A percentile compares a stretch with the other conserved stretches of the same genome.
Evolutionary conservation across 2,888 invertebrate species (phyloP).

Genomic region (Tipula lateralis): DNA sequence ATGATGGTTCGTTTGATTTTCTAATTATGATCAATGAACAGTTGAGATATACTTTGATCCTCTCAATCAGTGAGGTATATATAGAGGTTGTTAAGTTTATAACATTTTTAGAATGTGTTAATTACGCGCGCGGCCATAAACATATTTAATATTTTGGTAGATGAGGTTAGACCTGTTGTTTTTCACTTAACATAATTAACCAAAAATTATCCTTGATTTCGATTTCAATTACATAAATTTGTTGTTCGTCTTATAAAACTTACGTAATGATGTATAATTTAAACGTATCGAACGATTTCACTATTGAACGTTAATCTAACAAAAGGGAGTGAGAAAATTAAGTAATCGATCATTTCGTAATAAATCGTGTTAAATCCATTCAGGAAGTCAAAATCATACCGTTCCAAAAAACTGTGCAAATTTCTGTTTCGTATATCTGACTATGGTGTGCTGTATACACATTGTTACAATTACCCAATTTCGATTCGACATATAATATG

Average conservation of each 20-base stretch:
- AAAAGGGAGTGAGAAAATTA: constrained; percentile 1
- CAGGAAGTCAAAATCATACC: constrained; percentile 6
- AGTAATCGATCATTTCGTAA: constrained; percentile 19
- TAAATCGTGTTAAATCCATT: constrained; percentile 19
- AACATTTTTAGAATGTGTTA: constrained; percentile 24
- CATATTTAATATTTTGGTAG: neutral
- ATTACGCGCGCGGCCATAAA: neutral
- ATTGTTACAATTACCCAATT: constrained; percentile 24
- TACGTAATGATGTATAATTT: neutral
- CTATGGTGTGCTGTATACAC: neutral
- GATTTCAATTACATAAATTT: neutral
- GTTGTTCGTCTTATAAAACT: neutral
- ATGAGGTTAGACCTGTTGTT: neutral
- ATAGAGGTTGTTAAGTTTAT: constrained; percentile 4
- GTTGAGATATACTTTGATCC: constrained; percentile 19
- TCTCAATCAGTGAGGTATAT: neutral
- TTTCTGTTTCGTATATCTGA: neutral
- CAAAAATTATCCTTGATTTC: neutral
- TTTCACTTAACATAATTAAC: constrained; percentile 24
- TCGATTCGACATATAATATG: neutral
- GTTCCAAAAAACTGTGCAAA: constrained; percentile 15
- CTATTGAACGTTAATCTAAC: neutral
- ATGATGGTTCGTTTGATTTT: constrained; percentile 7
- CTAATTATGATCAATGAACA: constrained; percentile 19
- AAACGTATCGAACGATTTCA: neutral